Percentiles rank a stretch among this genome's conserved stretches.
phyloP scores from a whole-genome alignment of 2,797 vertebrate genomes.

The Gallinago stenura region DNA sequence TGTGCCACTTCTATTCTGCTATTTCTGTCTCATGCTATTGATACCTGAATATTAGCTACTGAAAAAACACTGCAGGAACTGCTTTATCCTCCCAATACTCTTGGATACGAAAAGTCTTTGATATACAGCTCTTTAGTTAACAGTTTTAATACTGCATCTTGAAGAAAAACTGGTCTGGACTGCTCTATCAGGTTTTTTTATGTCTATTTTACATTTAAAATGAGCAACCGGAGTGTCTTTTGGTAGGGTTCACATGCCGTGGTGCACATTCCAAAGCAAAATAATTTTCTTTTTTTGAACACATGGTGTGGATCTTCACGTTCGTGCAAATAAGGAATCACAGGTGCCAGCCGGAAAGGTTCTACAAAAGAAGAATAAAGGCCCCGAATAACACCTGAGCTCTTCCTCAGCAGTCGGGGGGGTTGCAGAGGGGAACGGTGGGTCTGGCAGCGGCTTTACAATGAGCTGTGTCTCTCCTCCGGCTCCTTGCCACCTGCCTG shows the following conservation, averaged over 20 bases:
- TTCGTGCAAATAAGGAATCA: neutral
- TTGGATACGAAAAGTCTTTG: neutral
- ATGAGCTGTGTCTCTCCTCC: neutral
- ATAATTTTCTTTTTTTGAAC: neutral
- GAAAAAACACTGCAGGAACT: neutral
- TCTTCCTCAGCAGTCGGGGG: neutral
- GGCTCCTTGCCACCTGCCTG: neutral
- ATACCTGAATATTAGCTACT: neutral
- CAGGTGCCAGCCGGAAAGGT: neutral
- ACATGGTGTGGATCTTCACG: neutral
- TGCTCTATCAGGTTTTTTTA: neutral
- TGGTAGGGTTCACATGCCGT: neutral
- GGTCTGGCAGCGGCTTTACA: neutral
- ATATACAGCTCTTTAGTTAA: neutral
- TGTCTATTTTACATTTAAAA: conserved; percentile 40
- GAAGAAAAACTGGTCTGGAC: conserved; percentile 47
- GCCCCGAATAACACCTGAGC: neutral
- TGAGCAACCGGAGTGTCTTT: neutral
- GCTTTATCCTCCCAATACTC: neutral
- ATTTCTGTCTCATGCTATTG: neutral
- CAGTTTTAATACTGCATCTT: neutral
- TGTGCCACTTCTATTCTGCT: neutral
- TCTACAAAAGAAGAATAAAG: neutral
- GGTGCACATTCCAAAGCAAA: neutral
- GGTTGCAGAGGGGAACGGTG: neutral